A percentile compares a stretch with the other conserved stretches of the same genome.
Conservation (phyloP, 2,797 vertebrate species). For the Gallirallus australis region DNA sequence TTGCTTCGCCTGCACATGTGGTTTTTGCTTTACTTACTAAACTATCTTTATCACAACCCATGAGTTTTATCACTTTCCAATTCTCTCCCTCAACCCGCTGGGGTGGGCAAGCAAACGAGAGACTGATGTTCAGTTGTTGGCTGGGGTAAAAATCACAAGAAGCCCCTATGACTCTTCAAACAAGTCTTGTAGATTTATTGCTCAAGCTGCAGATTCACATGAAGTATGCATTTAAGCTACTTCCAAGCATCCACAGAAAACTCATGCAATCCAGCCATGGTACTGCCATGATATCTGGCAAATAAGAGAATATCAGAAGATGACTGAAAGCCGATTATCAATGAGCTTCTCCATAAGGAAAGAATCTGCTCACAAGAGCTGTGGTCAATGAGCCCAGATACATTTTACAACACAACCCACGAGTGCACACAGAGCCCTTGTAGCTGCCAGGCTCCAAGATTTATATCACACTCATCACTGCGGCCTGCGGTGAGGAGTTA, state of each 20-base stretch:
- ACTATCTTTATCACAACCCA: no score
- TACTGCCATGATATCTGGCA: not conserved
- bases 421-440: fast-evolving
- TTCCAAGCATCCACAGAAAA: not conserved
- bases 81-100: no score
- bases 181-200: not conserved
- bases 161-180: not conserved
- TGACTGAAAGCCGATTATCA: not conserved
- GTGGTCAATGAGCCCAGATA: fast-evolving
- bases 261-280: not conserved
- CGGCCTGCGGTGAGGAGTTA: not conserved
- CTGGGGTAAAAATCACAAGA: no score
- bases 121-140: no score
- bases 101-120: no score
- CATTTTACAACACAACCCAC: not conserved
- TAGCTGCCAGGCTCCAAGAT: not conserved
- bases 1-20: no score
- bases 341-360: not conserved
- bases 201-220: not conserved
- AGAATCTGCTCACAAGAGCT: not conserved
- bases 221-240: not conserved
- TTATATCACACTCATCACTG: fast-evolving
- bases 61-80: no score
- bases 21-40: no score
- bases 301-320: not conserved